Conservation (phyloP, 1,140 invertebrate species). For the Drosophila repleta region DNA sequence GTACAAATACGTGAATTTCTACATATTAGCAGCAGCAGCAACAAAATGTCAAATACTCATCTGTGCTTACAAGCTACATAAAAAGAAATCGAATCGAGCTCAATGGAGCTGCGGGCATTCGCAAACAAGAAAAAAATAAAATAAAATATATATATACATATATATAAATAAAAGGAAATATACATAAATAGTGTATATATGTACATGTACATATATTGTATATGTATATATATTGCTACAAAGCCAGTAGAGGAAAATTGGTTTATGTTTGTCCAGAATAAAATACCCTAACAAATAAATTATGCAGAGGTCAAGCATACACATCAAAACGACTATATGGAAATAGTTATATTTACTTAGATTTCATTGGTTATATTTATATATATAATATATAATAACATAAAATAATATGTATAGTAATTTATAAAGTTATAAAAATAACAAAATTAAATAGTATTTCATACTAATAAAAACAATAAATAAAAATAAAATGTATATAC, state of each 20-base stretch:
- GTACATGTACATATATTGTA: neutral
- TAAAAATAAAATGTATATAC: too few relatives aligned
- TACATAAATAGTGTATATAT: neutral
- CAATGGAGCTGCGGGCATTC: constrained; percentile 30
- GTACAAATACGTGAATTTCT: constrained; percentile 9
- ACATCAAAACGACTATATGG: too few relatives aligned
- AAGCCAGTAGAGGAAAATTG: constrained; percentile 8
- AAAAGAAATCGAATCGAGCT: constrained; percentile 52
- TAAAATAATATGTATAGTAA: too few relatives aligned
- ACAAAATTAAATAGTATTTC: neutral
- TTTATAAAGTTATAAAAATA: too few relatives aligned
- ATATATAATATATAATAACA: too few relatives aligned
- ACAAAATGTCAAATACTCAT: constrained; percentile 13
- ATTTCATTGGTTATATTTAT: too few relatives aligned
- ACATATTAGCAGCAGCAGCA: constrained; percentile 48
- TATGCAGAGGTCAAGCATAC: neutral
- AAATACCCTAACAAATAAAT: neutral
- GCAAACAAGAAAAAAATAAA: too few relatives aligned
- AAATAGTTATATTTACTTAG: too few relatives aligned
- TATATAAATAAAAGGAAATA: neutral
- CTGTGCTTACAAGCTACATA: constrained; percentile 38
- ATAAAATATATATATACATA: neutral
- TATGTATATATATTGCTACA: neutral
- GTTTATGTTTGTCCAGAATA: neutral
- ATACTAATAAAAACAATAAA: neutral